Percentiles rank a stretch among this genome's conserved stretches.
Conservation (phyloP, 2,113 vertebrate genomes). For the Salvelinus sp. region DNA sequence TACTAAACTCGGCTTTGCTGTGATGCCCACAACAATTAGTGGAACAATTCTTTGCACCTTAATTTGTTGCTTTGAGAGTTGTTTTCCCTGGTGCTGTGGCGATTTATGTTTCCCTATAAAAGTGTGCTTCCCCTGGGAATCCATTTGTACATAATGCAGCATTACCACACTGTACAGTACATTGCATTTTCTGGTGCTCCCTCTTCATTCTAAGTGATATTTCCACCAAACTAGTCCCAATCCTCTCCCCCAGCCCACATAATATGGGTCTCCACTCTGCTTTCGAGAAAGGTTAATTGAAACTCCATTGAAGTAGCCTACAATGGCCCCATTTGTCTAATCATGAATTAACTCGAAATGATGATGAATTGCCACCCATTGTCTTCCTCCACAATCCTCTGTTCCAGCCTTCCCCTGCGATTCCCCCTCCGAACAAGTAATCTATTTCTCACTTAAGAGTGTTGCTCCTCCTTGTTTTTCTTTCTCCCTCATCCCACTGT, state of each 20-base stretch:
- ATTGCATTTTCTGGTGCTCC: not conserved
- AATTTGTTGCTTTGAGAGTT: not conserved
- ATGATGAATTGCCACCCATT: no score
- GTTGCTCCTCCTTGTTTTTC: not conserved
- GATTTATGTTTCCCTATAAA: not conserved
- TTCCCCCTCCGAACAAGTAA: no score
- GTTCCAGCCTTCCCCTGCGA: no score
- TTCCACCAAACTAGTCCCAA: constrained; percentile 7
- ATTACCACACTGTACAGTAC: not conserved
- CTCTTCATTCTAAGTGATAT: not conserved
- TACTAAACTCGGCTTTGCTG: not conserved
- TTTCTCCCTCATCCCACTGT: not conserved
- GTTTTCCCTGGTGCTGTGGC: not conserved
- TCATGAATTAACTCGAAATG: no score
- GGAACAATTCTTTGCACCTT: not conserved
- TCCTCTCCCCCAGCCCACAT: not conserved
- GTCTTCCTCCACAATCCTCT: no score
- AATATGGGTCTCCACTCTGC: no score
- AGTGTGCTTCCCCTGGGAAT: not conserved
- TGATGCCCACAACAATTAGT: not conserved
- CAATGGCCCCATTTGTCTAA: no score
- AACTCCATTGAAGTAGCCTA: no score
- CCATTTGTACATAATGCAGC: not conserved
- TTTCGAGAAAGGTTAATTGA: no score
- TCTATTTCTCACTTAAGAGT: no score